phyloP scores from a whole-genome alignment of 2,797 vertebrate genomes.

The Acanthiza pusilla region DNA sequence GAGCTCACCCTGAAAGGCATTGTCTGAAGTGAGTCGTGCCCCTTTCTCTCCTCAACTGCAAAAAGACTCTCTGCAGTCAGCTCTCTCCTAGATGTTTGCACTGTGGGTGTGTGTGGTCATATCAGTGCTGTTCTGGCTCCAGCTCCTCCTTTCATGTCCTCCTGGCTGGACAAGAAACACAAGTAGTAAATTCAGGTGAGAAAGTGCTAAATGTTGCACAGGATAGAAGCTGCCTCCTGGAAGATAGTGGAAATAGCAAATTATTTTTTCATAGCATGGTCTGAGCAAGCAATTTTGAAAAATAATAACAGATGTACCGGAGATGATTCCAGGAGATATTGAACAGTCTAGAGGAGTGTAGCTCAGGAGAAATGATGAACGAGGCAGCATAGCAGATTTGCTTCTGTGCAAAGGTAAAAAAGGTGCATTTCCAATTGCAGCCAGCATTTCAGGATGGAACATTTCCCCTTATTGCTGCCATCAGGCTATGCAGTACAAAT shows the following conservation, averaged over 20 bases:
- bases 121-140: neutral
- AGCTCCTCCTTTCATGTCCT: neutral
- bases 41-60: neutral
- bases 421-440: neutral
- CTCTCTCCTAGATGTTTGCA: neutral
- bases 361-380: neutral
- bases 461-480: neutral
- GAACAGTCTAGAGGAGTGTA: neutral
- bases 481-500: neutral
- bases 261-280: neutral
- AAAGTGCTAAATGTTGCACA: neutral
- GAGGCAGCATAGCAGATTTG: neutral
- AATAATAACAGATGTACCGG: neutral
- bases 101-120: neutral
- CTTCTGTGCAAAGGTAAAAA: neutral
- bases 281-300: constrained; percentile 3
- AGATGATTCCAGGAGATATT: constrained; percentile 17
- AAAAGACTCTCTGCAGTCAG: neutral
- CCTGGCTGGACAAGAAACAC: neutral
- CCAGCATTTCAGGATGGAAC: neutral
- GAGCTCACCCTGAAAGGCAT: neutral
- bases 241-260: neutral
- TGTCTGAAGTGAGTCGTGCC: neutral
- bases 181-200: neutral
- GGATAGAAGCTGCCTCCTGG: neutral